A percentile compares a stretch with the other conserved stretches of the same genome.
These are phyloP conservation scores for Olivierus martensii DNA, from an alignment of 1,140 invertebrate genomes.

Conservation along the genomic window DNA sequence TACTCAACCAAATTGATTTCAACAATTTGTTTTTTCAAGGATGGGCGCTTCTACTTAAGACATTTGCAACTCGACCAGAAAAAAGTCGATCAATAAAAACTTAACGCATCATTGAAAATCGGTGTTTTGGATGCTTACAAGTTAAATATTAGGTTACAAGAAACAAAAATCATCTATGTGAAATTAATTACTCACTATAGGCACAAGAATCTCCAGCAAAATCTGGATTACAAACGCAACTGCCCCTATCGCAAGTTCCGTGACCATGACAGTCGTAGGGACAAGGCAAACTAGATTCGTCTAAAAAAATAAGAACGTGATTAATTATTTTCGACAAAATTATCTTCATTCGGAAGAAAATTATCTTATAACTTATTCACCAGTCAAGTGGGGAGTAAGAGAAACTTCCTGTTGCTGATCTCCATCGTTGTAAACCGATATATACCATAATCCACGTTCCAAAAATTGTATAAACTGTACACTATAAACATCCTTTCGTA, in stretches of 20 bases:
- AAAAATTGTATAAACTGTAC: slow-evolving; percentile 55
- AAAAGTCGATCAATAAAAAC: no score
- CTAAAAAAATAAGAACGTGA: slow-evolving; percentile 2
- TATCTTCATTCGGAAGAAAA: background rate
- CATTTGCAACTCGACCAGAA: no score
- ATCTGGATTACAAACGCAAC: slow-evolving; percentile 90
- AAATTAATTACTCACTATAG: slow-evolving; percentile 53
- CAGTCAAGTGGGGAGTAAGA: slow-evolving; percentile 39
- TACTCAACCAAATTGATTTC: no score
- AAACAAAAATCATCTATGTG: no score
- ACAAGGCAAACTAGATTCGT: slow-evolving; percentile 38
- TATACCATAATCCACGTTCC: slow-evolving; percentile 85
- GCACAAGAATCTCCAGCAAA: slow-evolving; percentile 82
- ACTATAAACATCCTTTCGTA: slow-evolving; percentile 7
- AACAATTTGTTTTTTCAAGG: no score
- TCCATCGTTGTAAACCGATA: slow-evolving; percentile 91
- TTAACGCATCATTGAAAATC: no score
- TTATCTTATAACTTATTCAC: slow-evolving; percentile 6
- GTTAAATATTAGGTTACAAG: no score
- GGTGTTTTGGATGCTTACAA: no score
- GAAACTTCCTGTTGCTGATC: slow-evolving; percentile 69
- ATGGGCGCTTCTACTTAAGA: no score
- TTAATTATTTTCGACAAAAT: background rate
- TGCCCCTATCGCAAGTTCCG: slow-evolving; percentile 85
- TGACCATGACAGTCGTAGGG: slow-evolving; percentile 87